These are phyloP conservation scores for Geotrypetes seraphini DNA, from an alignment of 2,797 vertebrate genomes.

Conservation along the genomic window DNA sequence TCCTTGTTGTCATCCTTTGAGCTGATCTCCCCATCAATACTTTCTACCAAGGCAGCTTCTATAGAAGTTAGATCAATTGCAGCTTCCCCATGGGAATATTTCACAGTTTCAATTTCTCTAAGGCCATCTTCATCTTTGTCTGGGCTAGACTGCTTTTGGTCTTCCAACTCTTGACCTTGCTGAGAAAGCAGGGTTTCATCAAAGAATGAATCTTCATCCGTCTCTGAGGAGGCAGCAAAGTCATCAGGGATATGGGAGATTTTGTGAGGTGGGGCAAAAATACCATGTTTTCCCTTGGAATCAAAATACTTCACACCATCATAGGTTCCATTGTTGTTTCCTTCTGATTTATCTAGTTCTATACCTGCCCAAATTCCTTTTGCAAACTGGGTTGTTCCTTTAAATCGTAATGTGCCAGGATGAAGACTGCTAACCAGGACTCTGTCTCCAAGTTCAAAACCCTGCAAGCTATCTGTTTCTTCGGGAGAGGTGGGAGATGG, in stretches of 20 bases:
- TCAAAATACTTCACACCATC: conserved; percentile 77
- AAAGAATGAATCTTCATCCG: conserved; percentile 63
- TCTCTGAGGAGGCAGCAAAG: conserved; percentile 42
- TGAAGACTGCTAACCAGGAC: conserved; percentile 84
- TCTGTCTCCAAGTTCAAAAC: conserved; percentile 75
- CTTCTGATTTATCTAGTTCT: conserved; percentile 86
- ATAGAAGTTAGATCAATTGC: conserved; percentile 2
- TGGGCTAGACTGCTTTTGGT: conserved; percentile 16
- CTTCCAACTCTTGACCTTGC: conserved; percentile 27
- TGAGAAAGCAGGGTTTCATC: conserved; percentile 44
- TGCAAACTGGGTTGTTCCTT: conserved; percentile 82
- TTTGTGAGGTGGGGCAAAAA: conserved; percentile 90
- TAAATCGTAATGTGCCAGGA: conserved; percentile 83
- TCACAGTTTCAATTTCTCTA: conserved; percentile 18
- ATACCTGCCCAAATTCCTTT: conserved; percentile 94
- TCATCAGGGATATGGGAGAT: conserved; percentile 68
- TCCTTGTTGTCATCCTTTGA: conserved; percentile 14
- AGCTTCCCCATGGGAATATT: conserved; percentile 27
- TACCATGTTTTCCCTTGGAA: conserved; percentile 76
- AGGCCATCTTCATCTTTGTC: conserved; percentile 17
- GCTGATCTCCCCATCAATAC: conserved; percentile 13
- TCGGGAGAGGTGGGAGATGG: conserved; percentile 8
- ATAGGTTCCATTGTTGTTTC: conserved; percentile 86
- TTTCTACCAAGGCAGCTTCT: conserved; percentile 25
- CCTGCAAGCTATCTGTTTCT: conserved; percentile 46